Base-by-base conservation (phyloP, 2,888 invertebrate species). In the Spodoptera littoralis region DNA sequence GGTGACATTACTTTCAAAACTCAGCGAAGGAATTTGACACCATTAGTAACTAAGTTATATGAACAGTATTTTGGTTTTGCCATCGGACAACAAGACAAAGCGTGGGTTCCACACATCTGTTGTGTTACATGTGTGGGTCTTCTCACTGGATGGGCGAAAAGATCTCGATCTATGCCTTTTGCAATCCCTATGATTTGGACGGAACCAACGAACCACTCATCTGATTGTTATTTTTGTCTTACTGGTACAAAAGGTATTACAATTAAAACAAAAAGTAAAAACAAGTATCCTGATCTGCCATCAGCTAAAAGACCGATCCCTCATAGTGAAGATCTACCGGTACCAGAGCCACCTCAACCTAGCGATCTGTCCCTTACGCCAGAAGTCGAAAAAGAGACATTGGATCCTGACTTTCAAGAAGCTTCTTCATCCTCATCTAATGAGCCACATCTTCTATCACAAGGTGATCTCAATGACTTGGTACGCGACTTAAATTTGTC, bases 81-180 rank as follows among this genome's bases (percentile, higher is more conserved):
- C 13, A 47, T 65, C 24, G 58, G 52, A 48, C 50, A 66, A 44
- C 45, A 65, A 67, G 61, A 69, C 50, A 68, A 72, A 67, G 61
- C 46, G 60, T 70, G 66, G 64, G 61, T 54, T 50, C 65, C 63
- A 55, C 67, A 63, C 43, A 63, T 63, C 63, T 67, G 67, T 65
- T 63, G 70, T 65, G 62, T 60, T 69, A 65, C 57, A 64, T 69
- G 61, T 69, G 66, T 65, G 12, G 59, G 54, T 49, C 54, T 45
- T 68, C 55, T 68, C 9, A 46, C 30, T 36, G 54, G 46, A 11
- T 46, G 46, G 46, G 46, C 13, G n/a, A 56, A 64, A 72, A 58
- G 59, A 63, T 65, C 55, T 62, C 67, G 57, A 61, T 60, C 52
- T 68, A 68, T 72, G 65, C 57, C 54, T 60, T 64, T 66, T 58